Conservation (phyloP, 2,113 vertebrate genomes). For the Brachyhypopomus occidentalis region DNA sequence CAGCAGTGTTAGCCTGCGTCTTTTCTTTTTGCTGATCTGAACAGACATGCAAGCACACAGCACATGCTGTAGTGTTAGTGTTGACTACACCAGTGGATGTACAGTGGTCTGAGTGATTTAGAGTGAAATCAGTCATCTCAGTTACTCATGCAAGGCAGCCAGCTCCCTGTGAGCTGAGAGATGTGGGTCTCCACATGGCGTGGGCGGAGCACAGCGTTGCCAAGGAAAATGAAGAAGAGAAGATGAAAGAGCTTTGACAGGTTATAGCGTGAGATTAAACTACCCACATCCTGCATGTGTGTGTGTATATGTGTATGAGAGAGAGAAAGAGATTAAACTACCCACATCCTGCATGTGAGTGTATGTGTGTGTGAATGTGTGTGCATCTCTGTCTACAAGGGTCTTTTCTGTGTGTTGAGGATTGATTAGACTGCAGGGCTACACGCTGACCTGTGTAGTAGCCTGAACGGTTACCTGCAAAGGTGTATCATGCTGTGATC, state of each 20-base stretch:
- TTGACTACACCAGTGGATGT: too few relatives aligned
- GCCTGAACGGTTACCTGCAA: background rate
- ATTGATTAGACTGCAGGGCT: too few relatives aligned
- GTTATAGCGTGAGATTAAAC: constrained; percentile 50
- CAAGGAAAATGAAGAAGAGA: constrained; percentile 6
- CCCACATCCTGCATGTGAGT: constrained; percentile 66
- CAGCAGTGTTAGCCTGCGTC: too few relatives aligned
- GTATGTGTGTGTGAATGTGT: background rate
- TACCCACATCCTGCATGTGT: constrained; percentile 66
- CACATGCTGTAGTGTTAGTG: too few relatives aligned
- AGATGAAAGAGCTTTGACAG: constrained; percentile 58
- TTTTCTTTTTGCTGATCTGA: too few relatives aligned
- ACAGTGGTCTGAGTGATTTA: background rate
- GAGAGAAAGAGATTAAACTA: constrained; percentile 25
- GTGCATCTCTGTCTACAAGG: background rate
- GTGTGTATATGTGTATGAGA: too few relatives aligned
- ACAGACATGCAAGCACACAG: too few relatives aligned
- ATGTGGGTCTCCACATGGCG: background rate
- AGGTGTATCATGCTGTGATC: background rate
- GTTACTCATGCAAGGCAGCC: background rate
- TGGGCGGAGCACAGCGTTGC: constrained; percentile 1
- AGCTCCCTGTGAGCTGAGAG: constrained; percentile 10
- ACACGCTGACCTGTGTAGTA: too few relatives aligned
- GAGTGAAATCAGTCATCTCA: background rate
- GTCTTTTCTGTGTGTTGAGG: too few relatives aligned